Evolutionary conservation across 2,113 vertebrate genomes (phyloP), one percentile per base, ranked within the genome.

Genomic region (Aldabrachelys gigantea): DNA sequence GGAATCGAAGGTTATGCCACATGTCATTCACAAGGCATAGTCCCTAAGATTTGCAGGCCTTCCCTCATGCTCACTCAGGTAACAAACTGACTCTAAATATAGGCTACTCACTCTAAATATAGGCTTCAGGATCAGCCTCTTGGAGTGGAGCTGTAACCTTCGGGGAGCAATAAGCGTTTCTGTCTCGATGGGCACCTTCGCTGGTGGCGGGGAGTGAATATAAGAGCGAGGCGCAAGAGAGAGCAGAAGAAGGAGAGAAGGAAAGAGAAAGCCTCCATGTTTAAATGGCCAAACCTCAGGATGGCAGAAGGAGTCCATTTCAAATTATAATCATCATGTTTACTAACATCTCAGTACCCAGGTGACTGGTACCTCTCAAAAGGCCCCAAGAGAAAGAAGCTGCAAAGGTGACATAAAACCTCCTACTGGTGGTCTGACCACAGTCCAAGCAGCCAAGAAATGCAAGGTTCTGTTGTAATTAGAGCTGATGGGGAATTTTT

Each of bases 11-110:
- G 72, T 88, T 90, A 85, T 89, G 91, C 41, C 44, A 13, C 57
- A 17, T 10, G n/a, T 90, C 24, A 31, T 24, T 93, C 85, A 50
- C 91, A 91, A 83, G 93, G 80, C 79, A 62, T 76, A 86, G 87
- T 92, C 31, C 85, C 10, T 38, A 4, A 87, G 75, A 59, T 22
- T 22, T 25, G 16, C 17, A 75, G 9, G 41, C 0, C n/a, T 76
- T 44, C 38, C 16, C 10, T 44, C 25, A 5, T 76, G 72, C 62
- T 82, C 76, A 92, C 59, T 38, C 59, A 89, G 25, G n/a, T 44
- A n/a, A 31, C 24, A 41, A 41, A 41, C 41, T 41, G 41, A 41
- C 41, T 41, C 41, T 41, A 41, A 41, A 41, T 41, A 41, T 41
- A 41, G 41, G 57, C 56, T 41, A 65, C 17, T 56, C 49, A 49